Evolutionary conservation across 2,888 invertebrate species (phyloP), one percentile per base, ranked within the genome.

Genomic region (Temnothorax ravouxi): DNA sequence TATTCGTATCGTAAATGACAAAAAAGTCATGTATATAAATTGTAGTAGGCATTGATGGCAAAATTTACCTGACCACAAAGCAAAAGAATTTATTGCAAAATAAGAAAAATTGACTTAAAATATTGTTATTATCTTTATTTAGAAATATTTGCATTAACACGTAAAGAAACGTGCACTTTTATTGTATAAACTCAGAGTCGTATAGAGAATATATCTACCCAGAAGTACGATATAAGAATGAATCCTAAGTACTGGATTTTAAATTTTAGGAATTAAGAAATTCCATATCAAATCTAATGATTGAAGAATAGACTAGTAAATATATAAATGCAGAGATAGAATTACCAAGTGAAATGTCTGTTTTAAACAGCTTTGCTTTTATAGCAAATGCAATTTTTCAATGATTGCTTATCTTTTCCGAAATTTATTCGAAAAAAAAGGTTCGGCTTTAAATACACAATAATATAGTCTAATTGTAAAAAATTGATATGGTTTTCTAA

Each of bases 1-100:
- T 91, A 90, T 94, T 94, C 94, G 94, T 91, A 87, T 94, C 94
- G 93, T 94, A 92, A 92, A 93, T 86, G 93, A 92, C 72, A 91
- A 93, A 84, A 87, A 86, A 76, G 89, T 92, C 61, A 93, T 92
- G 74, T 93, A 93, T 84, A 92, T 92, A 54, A 91, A 93, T 82
- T 94, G 93, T 86, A 92, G 92, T 86, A 92, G 92, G 88, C 89
- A 91, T 59, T 88, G 87, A 56, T 61, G 62, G 29, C 72, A 62
- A 67, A 64, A 69, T 64, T 59, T 34, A 56, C 5, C 72, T 61
- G 56, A 75, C 21, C 44, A 47, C 29, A 44, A 62, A 64, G 59
- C 56, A 44, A 21, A 21, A 34, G 13, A 38, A 47, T 34, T 59
- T 44, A 71, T 47, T 71, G 59, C 59, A 38, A 56, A 34, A 34